Evolutionary conservation across 2,113 vertebrate species (phyloP).

Genomic region (Hippocampus comes): DNA sequence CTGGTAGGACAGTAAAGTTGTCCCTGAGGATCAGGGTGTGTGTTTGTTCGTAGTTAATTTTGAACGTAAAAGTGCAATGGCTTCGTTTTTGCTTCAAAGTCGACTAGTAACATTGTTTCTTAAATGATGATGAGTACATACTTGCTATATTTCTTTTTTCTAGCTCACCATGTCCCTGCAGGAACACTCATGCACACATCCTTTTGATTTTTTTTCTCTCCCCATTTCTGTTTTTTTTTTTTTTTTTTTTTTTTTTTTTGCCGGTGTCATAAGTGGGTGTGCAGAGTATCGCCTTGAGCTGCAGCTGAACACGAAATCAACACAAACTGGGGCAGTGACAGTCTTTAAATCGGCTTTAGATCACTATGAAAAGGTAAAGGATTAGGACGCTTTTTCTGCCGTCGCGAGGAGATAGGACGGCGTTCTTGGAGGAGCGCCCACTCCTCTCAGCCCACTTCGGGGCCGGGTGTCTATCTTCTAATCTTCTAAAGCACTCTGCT

Average conservation of each 20-base stretch:
- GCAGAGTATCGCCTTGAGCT: slow-evolving; percentile 69
- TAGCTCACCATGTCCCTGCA: slow-evolving; percentile 22
- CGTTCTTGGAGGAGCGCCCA: slow-evolving; percentile 68
- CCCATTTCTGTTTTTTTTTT: background rate
- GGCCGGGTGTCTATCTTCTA: slow-evolving; percentile 66
- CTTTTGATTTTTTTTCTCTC: background rate
- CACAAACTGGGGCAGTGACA: slow-evolving; percentile 71
- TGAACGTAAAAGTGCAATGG: background rate
- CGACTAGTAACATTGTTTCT: background rate
- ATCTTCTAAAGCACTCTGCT: slow-evolving; percentile 68
- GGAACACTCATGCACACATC: slow-evolving; percentile 22
- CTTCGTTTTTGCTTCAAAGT: background rate
- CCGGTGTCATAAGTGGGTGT: slow-evolving; percentile 71
- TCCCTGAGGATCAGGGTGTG: too few relatives aligned
- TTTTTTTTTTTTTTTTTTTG: slow-evolving; percentile 47
- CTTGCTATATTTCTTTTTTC: slow-evolving; percentile 13
- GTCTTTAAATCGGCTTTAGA: slow-evolving; percentile 73
- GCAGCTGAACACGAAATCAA: slow-evolving; percentile 71
- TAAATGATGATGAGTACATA: background rate
- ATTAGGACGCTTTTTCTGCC: slow-evolving; percentile 66
- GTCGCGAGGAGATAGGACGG: slow-evolving; percentile 66
- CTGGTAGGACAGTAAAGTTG: too few relatives aligned
- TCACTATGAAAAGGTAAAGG: slow-evolving; percentile 72
- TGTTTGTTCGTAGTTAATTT: background rate
- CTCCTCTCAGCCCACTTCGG: slow-evolving; percentile 63